Evolutionary conservation across 2,888 invertebrate genomes (phyloP).

Genomic region (Tipula lateralis): DNA sequence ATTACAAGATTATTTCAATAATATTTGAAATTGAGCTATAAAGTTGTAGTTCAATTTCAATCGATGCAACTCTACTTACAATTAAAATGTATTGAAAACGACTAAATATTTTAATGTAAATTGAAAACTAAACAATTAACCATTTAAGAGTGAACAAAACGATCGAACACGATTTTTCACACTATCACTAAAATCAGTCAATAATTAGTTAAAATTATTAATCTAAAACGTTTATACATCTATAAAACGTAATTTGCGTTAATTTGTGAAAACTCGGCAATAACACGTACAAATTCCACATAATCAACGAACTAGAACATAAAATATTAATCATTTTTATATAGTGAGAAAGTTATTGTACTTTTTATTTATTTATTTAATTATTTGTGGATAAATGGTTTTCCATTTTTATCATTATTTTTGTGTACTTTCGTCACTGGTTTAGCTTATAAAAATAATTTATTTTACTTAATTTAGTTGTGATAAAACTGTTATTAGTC

Average conservation of each 20-base stretch:
- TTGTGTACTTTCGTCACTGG: too few relatives aligned
- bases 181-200: not conserved
- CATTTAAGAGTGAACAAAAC: not conserved
- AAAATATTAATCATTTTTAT: not conserved
- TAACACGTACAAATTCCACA: not conserved
- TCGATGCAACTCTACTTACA: too few relatives aligned
- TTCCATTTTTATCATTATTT: too few relatives aligned
- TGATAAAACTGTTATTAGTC: not conserved
- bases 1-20: too few relatives aligned
- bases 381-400: too few relatives aligned
- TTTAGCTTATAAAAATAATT: too few relatives aligned
- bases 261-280: not conserved
- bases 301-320: not conserved
- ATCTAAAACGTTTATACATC: not conserved
- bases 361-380: not conserved
- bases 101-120: too few relatives aligned
- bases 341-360: not conserved
- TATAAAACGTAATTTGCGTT: not conserved
- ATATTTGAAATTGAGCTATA: too few relatives aligned
- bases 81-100: not conserved
- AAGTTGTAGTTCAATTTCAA: too few relatives aligned
- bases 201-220: not conserved
- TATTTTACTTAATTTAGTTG: not conserved
- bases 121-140: too few relatives aligned
- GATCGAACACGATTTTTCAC: not conserved